phyloP scores from a whole-genome alignment of 2,113 vertebrate genomes.

The human region GRCh38 chr2:2065501-2066000 shows the following conservation, averaged over 20 bases:
- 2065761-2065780: not conserved
- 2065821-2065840: no score
- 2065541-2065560: not conserved
- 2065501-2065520: not conserved
- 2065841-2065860: no score
- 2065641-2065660: no score
- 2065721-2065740: not conserved
- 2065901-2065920: not conserved
- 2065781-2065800: not conserved
- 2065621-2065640: rapidly evolving
- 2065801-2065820: not conserved
- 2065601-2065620: not conserved
- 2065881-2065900: not conserved
- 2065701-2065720: rapidly evolving
- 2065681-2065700: rapidly evolving
- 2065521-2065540: rapidly evolving
- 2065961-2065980: not conserved
- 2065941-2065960: not conserved
- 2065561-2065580: rapidly evolving
- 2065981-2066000: not conserved
- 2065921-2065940: not conserved
- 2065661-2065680: not conserved
- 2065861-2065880: not conserved
- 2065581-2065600: rapidly evolving
- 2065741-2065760: not conserved